These are phyloP conservation scores for Ceraclea dissimilis DNA, from an alignment of 2,888 invertebrate species.

Conservation along the genomic window DNA sequence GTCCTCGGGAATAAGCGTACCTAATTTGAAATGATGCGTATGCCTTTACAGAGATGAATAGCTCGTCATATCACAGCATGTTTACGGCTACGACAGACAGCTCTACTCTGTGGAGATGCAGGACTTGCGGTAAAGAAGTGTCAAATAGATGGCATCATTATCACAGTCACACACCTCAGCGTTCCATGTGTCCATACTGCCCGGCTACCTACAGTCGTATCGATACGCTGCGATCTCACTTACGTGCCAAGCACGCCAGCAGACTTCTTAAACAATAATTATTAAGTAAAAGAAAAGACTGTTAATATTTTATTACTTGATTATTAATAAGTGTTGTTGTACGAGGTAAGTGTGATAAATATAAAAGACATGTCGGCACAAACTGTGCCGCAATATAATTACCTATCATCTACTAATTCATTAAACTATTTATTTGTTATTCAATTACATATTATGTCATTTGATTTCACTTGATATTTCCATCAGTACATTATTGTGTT, in stretches of 20 bases:
- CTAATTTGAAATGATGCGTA: conserved; percentile 12
- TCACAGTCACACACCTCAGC: conserved; percentile 74
- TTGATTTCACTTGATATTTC: too few species aligned
- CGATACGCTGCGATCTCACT: conserved; percentile 76
- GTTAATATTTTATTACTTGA: not conserved
- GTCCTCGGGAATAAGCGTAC: too few species aligned
- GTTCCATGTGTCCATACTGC: conserved; percentile 77
- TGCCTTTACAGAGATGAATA: conserved; percentile 22
- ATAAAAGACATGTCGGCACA: not conserved
- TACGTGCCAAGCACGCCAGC: conserved; percentile 66
- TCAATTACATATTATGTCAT: too few species aligned
- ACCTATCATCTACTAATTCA: too few species aligned
- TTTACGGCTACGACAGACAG: conserved; percentile 62
- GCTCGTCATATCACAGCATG: conserved; percentile 70
- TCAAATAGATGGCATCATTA: conserved; percentile 85
- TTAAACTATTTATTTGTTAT: too few species aligned
- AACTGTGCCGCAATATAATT: too few species aligned
- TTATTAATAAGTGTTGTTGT: too few species aligned
- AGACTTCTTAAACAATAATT: conserved; percentile 15
- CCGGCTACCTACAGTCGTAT: conserved; percentile 82
- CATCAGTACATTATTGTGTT: too few species aligned
- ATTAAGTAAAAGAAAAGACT: not conserved
- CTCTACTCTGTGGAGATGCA: conserved; percentile 71
- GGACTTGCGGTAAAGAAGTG: conserved; percentile 77
- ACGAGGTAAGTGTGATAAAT: not conserved